Evolutionary conservation across 2,113 vertebrate species (phyloP).

Genomic region (Rhodinocichla rosea): DNA sequence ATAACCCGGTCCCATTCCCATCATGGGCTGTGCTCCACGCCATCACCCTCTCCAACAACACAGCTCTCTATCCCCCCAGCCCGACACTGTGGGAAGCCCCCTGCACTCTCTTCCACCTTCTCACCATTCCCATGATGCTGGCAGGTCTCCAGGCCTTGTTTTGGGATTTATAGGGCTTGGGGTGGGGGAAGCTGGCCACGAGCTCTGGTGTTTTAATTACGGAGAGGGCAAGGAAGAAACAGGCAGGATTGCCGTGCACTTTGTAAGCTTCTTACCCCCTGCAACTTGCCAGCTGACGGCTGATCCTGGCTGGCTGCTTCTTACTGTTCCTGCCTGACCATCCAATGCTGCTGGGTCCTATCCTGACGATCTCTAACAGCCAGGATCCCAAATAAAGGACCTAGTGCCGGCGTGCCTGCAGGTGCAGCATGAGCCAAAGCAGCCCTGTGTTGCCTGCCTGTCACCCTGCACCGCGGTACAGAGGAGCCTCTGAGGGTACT

Average conservation of each 20-base stretch:
- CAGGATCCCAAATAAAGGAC: not conserved
- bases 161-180: not conserved
- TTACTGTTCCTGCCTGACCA: not conserved
- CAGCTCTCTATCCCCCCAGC: not conserved
- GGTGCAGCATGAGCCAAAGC: not conserved
- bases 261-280: not conserved
- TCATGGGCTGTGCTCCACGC: not conserved
- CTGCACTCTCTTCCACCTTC: not conserved
- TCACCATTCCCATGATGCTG: not conserved
- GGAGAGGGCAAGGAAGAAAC: not conserved
- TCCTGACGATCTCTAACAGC: not conserved
- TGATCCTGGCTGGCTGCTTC: not conserved
- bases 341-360: not conserved
- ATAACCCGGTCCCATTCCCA: not conserved
- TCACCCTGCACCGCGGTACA: rapidly evolving
- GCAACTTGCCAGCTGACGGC: not conserved
- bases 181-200: not conserved
- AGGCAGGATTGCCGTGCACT: not conserved
- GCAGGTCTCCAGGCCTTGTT: not conserved
- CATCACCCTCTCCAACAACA: not conserved
- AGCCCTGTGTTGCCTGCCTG: not conserved
- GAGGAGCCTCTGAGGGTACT: not conserved
- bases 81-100: rapidly evolving
- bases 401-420: not conserved
- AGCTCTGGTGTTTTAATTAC: not conserved